Evolutionary conservation across 2,888 invertebrate genomes (phyloP).

Genomic region (Xylocampa areola): DNA sequence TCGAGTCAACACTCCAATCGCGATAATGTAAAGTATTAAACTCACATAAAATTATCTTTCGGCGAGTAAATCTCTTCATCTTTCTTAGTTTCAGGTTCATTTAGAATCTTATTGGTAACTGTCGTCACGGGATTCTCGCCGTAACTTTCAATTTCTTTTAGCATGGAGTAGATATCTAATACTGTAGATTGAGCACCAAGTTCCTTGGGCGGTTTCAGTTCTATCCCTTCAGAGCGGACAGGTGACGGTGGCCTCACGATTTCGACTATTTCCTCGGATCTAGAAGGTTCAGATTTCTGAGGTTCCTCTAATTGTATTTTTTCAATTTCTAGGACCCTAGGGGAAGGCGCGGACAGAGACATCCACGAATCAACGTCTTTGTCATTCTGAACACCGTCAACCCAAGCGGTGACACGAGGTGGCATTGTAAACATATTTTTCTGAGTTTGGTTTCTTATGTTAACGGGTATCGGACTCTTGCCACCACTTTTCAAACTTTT

Average conservation of each 20-base stretch:
- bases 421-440: slow-evolving; percentile 72
- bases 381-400: slow-evolving; percentile 82
- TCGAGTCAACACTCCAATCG: too few species aligned
- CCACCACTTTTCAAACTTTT: slow-evolving; percentile 62
- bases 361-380: slow-evolving; percentile 88
- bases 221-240: slow-evolving; percentile 48
- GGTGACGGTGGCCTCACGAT: slow-evolving; percentile 29
- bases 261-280: slow-evolving; percentile 47
- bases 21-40: too few species aligned
- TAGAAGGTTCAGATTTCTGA: slow-evolving; percentile 34
- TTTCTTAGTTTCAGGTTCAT: slow-evolving; percentile 65
- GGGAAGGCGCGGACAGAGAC: slow-evolving; percentile 82
- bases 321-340: slow-evolving; percentile 71
- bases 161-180: slow-evolving; percentile 86
- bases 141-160: slow-evolving; percentile 86
- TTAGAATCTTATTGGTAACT: slow-evolving; percentile 59
- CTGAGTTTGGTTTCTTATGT: slow-evolving; percentile 72
- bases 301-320: slow-evolving; percentile 52
- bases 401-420: slow-evolving; percentile 80
- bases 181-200: slow-evolving; percentile 80
- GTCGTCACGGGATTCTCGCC: slow-evolving; percentile 80
- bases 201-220: slow-evolving; percentile 66
- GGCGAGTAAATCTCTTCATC: slow-evolving; percentile 70
- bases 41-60: slow-evolving; percentile 85
- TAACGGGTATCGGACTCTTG: slow-evolving; percentile 63